These are phyloP conservation scores for Tetramorium bicarinatum DNA, from an alignment of 2,888 invertebrate species.

Conservation along the genomic window DNA sequence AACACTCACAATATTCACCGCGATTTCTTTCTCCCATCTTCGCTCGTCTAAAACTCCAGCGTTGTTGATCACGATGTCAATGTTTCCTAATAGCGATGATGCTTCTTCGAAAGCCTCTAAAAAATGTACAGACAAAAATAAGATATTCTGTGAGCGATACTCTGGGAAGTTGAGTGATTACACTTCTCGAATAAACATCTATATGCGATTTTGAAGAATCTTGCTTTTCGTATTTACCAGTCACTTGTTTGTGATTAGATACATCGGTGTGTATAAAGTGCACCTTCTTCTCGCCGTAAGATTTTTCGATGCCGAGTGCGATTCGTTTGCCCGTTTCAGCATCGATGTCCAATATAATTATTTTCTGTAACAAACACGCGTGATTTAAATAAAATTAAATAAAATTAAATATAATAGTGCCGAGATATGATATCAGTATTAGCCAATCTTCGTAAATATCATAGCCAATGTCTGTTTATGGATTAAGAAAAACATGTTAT, in stretches of 20 bases:
- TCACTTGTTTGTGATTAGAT: slow-evolving; percentile 74
- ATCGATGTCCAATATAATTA: slow-evolving; percentile 81
- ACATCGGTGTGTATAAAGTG: slow-evolving; percentile 80
- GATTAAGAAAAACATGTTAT: background rate
- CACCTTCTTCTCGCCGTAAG: slow-evolving; percentile 77
- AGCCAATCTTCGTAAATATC: background rate
- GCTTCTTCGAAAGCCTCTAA: slow-evolving; percentile 91
- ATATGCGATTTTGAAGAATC: slow-evolving; percentile 21
- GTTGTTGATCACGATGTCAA: slow-evolving; percentile 93
- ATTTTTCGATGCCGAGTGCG: slow-evolving; percentile 77
- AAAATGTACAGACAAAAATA: slow-evolving; percentile 19
- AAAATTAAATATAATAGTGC: background rate
- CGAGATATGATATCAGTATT: background rate
- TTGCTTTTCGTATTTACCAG: slow-evolving; percentile 72
- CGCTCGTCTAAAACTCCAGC: slow-evolving; percentile 93
- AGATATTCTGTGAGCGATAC: slow-evolving; percentile 1
- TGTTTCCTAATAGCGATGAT: slow-evolving; percentile 89
- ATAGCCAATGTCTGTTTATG: background rate
- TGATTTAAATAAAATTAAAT: background rate
- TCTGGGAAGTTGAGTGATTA: background rate
- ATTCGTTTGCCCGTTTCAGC: slow-evolving; percentile 71
- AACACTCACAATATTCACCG: slow-evolving; percentile 91
- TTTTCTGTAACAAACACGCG: slow-evolving; percentile 73
- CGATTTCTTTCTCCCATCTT: slow-evolving; percentile 92
- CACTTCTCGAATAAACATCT: background rate